Evolutionary conservation across 2,113 vertebrate genomes (phyloP), one percentile per base, ranked within the genome.

Genomic region (Dipodomys merriami): DNA sequence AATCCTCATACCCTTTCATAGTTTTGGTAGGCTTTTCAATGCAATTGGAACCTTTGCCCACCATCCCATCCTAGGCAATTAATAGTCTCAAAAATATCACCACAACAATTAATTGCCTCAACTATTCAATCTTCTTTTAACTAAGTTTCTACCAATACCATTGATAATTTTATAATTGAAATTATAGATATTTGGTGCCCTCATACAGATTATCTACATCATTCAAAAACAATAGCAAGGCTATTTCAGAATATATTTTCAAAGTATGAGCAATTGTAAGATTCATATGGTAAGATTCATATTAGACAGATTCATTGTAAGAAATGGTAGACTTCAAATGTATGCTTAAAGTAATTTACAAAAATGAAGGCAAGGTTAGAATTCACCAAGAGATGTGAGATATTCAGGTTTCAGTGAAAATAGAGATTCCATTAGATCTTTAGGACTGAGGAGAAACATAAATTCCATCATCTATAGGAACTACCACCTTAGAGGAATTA

Each of bases 101-200:
- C 49, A 49, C 68, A 64, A 71, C 35, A 74, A 64, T 74, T 91
- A 93, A 86, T 71, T 53, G 67, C 57, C 29, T 88, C 60, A 69
- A 57, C 39, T 33, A 79, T n/a, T 73, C 60, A 25, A 29, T 85
- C 77, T 73, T 35, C 76, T 6, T 76, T 79, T 86, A 82, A 78
- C 1, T 60, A 86, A 2, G 3, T 73, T 6, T 88, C 12, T 22
- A 78, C 29, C 39, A n/a, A n/a, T 5, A 72, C 93, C 73, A 49
- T 88, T 39, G 82, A 74, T 85, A 19, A 67, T 49, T 78, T n/a
- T 73, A 76, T 92, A 95, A 89, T 25, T 76, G 12, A 74, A 93
- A 87, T 49, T 71, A 77, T 46, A 22, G 86, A 90, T 87, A 84
- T 64, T 53, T 44, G 64, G 19, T 60, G 18, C 22, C 39, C 0